phyloP scores from a whole-genome alignment of 2,888 invertebrate genomes.

The Helobdella robusta region DNA sequence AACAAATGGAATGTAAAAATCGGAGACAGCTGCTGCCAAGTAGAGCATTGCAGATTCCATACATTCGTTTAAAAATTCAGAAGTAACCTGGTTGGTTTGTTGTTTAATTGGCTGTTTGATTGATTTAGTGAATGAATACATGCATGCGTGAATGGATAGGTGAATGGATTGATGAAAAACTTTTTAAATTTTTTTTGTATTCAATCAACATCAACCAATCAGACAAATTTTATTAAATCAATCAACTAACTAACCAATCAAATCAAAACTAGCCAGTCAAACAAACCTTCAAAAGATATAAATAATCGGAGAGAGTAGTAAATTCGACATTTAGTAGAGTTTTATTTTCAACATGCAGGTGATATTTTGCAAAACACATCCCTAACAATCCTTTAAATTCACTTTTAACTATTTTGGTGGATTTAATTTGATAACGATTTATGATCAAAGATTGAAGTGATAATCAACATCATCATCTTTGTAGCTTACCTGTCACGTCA shows the following conservation, averaged over 20 bases:
- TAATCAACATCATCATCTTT: too few relatives aligned
- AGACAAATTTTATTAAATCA: too few relatives aligned
- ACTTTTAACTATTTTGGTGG: too few relatives aligned
- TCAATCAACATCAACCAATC: too few relatives aligned
- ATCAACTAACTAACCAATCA: too few relatives aligned
- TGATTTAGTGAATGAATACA: too few relatives aligned
- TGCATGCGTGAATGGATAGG: too few relatives aligned
- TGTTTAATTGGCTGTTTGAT: too few relatives aligned
- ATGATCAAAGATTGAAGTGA: background rate
- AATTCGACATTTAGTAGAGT: conserved; percentile 37
- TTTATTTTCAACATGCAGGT: conserved; percentile 51
- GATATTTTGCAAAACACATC: conserved; percentile 53
- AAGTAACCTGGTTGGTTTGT: conserved; percentile 55
- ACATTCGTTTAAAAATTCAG: conserved; percentile 64
- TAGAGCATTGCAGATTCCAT: conserved; percentile 71
- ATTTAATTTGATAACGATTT: too few relatives aligned
- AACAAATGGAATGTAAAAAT: conserved; percentile 88
- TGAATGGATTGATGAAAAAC: too few relatives aligned
- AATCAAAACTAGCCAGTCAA: background rate
- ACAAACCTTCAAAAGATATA: conserved; percentile 62
- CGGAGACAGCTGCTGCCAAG: conserved; percentile 94
- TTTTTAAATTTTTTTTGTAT: too few relatives aligned
- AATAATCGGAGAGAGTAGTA: conserved; percentile 79
- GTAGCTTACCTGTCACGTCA: too few relatives aligned
- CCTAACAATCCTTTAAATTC: conserved; percentile 15